Percentiles rank a stretch among this genome's conserved stretches.
These are phyloP conservation scores for Megaustenia siamemsis DNA, from an alignment of 2,888 invertebrate genomes.

Conservation along the genomic window DNA sequence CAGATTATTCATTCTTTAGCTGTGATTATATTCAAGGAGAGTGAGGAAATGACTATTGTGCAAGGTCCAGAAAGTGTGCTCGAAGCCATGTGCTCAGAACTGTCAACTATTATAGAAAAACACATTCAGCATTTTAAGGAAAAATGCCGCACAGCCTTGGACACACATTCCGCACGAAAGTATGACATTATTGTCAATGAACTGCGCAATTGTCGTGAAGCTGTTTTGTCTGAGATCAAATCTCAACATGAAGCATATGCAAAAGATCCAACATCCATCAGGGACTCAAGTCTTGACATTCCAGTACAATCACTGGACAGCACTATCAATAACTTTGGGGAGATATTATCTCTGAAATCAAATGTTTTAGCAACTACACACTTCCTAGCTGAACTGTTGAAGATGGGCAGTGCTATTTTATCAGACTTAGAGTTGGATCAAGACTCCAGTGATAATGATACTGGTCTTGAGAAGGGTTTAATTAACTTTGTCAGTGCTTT, in stretches of 20 bases:
- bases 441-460: slow-evolving; percentile 47
- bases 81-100: slow-evolving; percentile 61
- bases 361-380: slow-evolving; percentile 52
- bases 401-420: slow-evolving; percentile 55
- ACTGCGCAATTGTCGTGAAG: slow-evolving; percentile 55
- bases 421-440: slow-evolving; percentile 53
- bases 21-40: slow-evolving; percentile 60
- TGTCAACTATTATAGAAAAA: slow-evolving; percentile 62
- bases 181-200: slow-evolving; percentile 60
- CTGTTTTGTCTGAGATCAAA: slow-evolving; percentile 54
- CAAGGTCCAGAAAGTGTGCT: slow-evolving; percentile 61
- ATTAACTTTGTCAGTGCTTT: slow-evolving; percentile 56
- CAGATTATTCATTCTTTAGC: slow-evolving; percentile 59
- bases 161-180: slow-evolving; percentile 59
- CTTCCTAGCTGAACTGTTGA: slow-evolving; percentile 57
- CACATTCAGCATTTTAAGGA: slow-evolving; percentile 62
- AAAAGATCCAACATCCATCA: slow-evolving; percentile 51
- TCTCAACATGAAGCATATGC: slow-evolving; percentile 55
- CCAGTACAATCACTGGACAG: slow-evolving; percentile 60
- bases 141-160: slow-evolving; percentile 56
- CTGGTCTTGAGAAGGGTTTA: slow-evolving; percentile 54
- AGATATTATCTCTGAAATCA: slow-evolving; percentile 58
- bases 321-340: slow-evolving; percentile 63
- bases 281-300: slow-evolving; percentile 55
- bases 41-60: slow-evolving; percentile 62